Evolutionary conservation across 2,113 vertebrate species (phyloP).

Genomic region (Motacilla tschutschensis): DNA sequence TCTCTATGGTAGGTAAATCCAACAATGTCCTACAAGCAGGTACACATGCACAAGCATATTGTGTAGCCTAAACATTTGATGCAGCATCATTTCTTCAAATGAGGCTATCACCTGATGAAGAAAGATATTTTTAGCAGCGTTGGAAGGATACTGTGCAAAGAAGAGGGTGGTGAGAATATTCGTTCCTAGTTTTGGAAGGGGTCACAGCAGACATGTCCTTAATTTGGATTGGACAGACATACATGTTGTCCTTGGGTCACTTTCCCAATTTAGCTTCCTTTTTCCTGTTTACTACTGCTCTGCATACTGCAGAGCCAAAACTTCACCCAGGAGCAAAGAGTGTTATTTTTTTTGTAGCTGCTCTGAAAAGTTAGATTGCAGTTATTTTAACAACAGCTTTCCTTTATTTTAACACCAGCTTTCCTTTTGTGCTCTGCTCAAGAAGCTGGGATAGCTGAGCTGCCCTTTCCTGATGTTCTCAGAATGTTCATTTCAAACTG

Average conservation of each 20-base stretch:
- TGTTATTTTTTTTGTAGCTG: not conserved
- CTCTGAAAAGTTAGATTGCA: not conserved
- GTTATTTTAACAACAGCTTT: not conserved
- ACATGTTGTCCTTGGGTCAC: not conserved
- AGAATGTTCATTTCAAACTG: not conserved
- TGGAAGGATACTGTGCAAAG: not conserved
- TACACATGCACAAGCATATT: not conserved
- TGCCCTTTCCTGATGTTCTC: not conserved
- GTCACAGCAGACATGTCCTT: not conserved
- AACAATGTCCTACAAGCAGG: not conserved
- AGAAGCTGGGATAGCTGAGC: not conserved
- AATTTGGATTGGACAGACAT: not conserved
- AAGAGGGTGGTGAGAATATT: not conserved
- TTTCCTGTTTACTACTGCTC: slow-evolving; percentile 3
- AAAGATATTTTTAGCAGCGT: not conserved
- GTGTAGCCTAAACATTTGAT: not conserved
- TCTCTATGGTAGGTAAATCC: slow-evolving; percentile 66
- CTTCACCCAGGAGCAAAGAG: not conserved
- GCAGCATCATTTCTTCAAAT: not conserved
- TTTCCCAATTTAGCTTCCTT: slow-evolving; percentile 3
- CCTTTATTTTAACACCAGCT: not conserved
- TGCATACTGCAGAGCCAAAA: not conserved
- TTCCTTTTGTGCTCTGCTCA: not conserved
- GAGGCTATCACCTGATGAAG: not conserved
- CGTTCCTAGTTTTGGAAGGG: not conserved